Evolutionary conservation across 2,888 invertebrate genomes (phyloP).

Genomic region (Chymomyza amoena): DNA sequence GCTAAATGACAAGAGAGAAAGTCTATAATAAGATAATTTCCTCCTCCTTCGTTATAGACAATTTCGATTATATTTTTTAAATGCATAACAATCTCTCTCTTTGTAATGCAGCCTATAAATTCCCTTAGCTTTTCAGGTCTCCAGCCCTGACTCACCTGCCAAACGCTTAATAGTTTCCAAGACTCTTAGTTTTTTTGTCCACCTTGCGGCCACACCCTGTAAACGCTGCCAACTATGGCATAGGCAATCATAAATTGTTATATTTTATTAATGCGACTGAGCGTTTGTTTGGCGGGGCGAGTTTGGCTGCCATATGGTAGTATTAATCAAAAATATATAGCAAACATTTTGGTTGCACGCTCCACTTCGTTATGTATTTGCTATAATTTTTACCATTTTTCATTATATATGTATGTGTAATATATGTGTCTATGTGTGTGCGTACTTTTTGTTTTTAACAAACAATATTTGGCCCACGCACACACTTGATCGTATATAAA

Average conservation of each 20-base stretch:
- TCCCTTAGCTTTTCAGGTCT: too few species aligned
- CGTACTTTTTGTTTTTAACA: conserved; percentile 10
- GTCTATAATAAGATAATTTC: too few species aligned
- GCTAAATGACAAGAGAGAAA: too few species aligned
- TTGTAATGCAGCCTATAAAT: too few species aligned
- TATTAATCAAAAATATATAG: conserved; percentile 60
- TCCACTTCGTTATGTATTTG: conserved; percentile 34
- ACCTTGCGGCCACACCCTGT: conserved; percentile 34
- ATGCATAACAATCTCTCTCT: too few species aligned
- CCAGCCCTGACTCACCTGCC: too few species aligned
- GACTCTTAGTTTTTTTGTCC: neutral
- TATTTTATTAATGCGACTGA: conserved; percentile 70
- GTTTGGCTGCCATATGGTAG: conserved; percentile 65
- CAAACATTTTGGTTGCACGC: conserved; percentile 44
- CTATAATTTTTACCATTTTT: conserved; percentile 66
- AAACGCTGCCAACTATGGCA: conserved; percentile 19
- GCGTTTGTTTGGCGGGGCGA: conserved; percentile 42
- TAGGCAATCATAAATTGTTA: conserved; percentile 70
- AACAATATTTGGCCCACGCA: conserved; percentile 37
- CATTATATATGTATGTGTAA: conserved; percentile 48
- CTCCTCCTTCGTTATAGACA: too few species aligned
- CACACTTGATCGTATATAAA: too few species aligned
- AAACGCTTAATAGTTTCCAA: neutral
- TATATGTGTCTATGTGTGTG: neutral
- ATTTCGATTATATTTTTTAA: too few species aligned